Evolutionary conservation across 2,113 vertebrate species (phyloP), one percentile per base, ranked within the genome.

Genomic region (Rhynchomys soricoides): DNA sequence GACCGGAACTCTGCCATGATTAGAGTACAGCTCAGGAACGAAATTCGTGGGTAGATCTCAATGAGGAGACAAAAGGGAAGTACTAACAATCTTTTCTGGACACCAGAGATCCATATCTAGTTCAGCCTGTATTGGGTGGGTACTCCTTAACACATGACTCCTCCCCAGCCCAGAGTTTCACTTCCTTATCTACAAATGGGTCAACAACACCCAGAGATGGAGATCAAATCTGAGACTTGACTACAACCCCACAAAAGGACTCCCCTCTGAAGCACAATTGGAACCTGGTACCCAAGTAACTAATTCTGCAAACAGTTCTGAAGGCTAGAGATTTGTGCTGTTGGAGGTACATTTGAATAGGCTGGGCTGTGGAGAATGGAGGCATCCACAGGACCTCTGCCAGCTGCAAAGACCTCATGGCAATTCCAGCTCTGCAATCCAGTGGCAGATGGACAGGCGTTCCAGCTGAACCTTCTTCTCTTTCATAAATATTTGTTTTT

Each of bases 361-460:
- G 48, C 55, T 87, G 57, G 48, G 59, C 40, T 16, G 3, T 11
- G 3, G 37, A 62, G 24, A 57, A 59, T 3, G 12, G 75, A 9
- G 37, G 59, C 19, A 17, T 15, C 31, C 11, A 1, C 0, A 9
- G 29, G 26, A 22, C 26, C 45, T 37, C n/a, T 11, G 34, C 37
- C 22, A 62, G 57, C n/a, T 82, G 13, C 22, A 48, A 71, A 19
- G 16, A 5, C 6, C 37, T 62, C 48, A 22, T 7, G 0, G 10
- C 31, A 29, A 3, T 5, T 19, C 10, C 13, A 40, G 1, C 50
- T 26, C 0, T 5, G 52, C 59, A 74, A 16, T 15, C 77, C 13
- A 37, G 45, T 0, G 6, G 48, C 1, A 4, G 12, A 6, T 0
- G 0, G 26, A 5, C 0, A 24, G 74, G 10, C 1, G 12, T 21